phyloP scores from a whole-genome alignment of 2,797 vertebrate species.

The Lithobates pipiens region DNA sequence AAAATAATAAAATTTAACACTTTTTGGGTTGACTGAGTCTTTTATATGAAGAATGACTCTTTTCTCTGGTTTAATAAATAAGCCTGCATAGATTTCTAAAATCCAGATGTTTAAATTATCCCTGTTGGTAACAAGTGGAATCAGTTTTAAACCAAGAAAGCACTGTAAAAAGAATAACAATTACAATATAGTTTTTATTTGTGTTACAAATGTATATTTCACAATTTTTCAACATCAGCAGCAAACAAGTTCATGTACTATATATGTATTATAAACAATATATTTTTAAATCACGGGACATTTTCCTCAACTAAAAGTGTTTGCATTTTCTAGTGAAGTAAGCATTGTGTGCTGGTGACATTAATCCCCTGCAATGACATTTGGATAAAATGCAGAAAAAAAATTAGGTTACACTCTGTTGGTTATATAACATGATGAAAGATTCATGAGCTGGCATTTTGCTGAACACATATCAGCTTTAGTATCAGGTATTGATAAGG shows the following conservation, averaged over 20 bases:
- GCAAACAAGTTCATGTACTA: neutral
- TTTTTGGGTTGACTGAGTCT: too few relatives aligned
- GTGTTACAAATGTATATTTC: too few relatives aligned
- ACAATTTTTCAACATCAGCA: neutral
- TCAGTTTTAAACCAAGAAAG: too few relatives aligned
- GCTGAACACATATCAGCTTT: slow-evolving; percentile 37
- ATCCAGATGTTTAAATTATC: too few relatives aligned
- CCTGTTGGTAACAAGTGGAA: too few relatives aligned
- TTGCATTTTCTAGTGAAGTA: slow-evolving; percentile 44
- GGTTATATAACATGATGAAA: slow-evolving; percentile 52
- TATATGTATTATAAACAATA: slow-evolving; percentile 13
- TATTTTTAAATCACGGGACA: slow-evolving; percentile 9
- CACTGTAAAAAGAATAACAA: too few relatives aligned
- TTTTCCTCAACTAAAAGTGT: slow-evolving; percentile 21
- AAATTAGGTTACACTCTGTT: slow-evolving; percentile 48
- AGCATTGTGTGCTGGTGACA: slow-evolving; percentile 33
- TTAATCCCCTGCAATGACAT: slow-evolving; percentile 52
- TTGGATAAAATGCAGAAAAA: slow-evolving; percentile 47
- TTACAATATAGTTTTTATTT: too few relatives aligned
- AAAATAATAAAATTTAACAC: too few relatives aligned
- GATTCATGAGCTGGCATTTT: slow-evolving; percentile 54
- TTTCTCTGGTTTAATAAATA: too few relatives aligned
- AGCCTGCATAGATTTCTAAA: too few relatives aligned
- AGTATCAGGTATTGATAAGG: slow-evolving; percentile 43
- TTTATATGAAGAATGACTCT: too few relatives aligned